phyloP scores from a whole-genome alignment of 2,888 invertebrate genomes.

The Orchesellides sinensis region DNA sequence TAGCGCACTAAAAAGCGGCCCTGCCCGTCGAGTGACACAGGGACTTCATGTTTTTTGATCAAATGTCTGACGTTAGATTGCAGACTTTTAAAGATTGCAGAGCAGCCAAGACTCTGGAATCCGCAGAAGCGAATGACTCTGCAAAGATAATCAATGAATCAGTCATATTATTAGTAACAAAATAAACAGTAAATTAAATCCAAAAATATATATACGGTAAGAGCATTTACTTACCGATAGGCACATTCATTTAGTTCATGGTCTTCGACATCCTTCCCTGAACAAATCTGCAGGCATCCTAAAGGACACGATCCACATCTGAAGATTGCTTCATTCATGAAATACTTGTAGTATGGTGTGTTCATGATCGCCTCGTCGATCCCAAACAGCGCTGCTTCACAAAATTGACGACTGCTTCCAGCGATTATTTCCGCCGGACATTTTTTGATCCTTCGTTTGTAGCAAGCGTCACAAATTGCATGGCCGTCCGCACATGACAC shows the following conservation, averaged over 20 bases:
- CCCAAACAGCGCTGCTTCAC: background rate
- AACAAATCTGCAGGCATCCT: background rate
- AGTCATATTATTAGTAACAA: background rate
- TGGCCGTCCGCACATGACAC: background rate
- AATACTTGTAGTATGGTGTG: slow-evolving; percentile 9
- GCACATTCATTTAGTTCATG: slow-evolving; percentile 10
- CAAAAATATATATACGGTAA: too few species aligned
- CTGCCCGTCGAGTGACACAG: background rate
- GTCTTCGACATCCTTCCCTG: background rate
- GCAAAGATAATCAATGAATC: background rate
- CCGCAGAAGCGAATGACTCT: background rate
- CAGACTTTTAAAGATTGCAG: background rate
- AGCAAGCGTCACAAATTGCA: slow-evolving; percentile 4
- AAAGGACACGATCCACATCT: background rate
- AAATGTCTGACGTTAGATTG: background rate
- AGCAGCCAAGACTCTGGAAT: background rate
- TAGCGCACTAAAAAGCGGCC: background rate
- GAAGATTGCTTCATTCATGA: background rate
- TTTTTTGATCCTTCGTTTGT: background rate
- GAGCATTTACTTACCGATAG: slow-evolving; percentile 17
- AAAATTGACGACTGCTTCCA: background rate
- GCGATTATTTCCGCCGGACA: background rate
- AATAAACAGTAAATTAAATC: background rate
- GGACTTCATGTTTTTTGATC: slow-evolving; percentile 4
- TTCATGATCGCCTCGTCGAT: background rate